Evolutionary conservation across 2,113 vertebrate species (phyloP), one percentile per base, ranked within the genome.

Genomic region (Platysteira castanea): DNA sequence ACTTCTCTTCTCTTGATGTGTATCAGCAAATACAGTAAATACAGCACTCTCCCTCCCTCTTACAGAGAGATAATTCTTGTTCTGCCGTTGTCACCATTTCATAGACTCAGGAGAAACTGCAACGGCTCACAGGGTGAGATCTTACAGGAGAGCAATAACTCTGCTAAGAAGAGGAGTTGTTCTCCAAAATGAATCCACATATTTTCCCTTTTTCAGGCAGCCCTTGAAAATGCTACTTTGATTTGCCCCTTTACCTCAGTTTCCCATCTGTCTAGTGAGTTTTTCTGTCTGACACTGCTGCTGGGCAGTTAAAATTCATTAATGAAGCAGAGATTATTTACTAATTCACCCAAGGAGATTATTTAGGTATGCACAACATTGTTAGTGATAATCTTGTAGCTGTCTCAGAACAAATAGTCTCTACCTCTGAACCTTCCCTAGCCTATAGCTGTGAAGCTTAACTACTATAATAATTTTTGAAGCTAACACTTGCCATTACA

Each of bases 1-100:
- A 68, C 64, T 88, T 90, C 90, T 87, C 56, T 78, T 68, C 81
- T 92, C 95, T 81, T 96, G 92, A 95, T 96, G 93, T 64, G 14
- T 97, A 94, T 96, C 95, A 96, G 87, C 84, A 90, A 91, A 91
- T 84, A 76, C 77, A 94, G 90, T 96, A 95, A 96, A 95, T 97
- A 94, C 61, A 95, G 91, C 76, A 42, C 65, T 63, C 57, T 91
- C 81, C 78, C 63, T 90, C 92, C 49, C 60, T 75, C 64, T 61
- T 70, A 85, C 50, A 91, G 68, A 53, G 69, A 90, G 70, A 83
- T 75, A 90, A 95, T 83, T 86, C 86, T 94, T 81, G 35, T 80
- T 90, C 76, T 88, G 88, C 56, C 0, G 0, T 75, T 95, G 88
- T 94, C 90, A 92, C 76, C 4, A 1, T 81, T 94, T 89, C 53